Conservation (phyloP, 2,888 invertebrate species). For the Phengaris arion region DNA sequence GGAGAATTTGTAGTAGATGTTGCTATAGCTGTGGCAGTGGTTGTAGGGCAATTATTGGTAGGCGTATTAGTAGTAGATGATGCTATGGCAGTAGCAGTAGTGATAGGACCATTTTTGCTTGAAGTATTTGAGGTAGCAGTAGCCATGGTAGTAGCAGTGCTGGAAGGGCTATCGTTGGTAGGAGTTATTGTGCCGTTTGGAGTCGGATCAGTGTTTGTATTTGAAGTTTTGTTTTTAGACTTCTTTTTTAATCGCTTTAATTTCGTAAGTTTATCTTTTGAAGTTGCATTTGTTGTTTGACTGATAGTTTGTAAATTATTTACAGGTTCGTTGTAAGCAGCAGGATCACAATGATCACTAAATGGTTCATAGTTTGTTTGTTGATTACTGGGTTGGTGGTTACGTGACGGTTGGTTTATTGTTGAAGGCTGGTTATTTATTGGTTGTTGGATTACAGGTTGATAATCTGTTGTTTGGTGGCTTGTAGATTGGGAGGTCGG, state of each 20-base stretch:
- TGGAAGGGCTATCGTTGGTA: neutral
- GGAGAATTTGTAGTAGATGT: neutral
- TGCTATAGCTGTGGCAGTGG: neutral
- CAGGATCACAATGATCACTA: neutral
- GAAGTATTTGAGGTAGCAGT: neutral
- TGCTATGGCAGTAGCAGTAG: neutral
- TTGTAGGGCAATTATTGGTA: neutral
- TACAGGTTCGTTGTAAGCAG: neutral
- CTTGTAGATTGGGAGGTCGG: neutral
- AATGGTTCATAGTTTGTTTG: neutral
- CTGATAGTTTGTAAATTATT: neutral
- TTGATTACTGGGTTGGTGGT: neutral
- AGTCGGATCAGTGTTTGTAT: neutral
- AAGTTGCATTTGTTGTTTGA: neutral
- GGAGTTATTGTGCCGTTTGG: neutral
- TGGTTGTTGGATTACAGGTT: neutral
- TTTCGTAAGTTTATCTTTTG: neutral
- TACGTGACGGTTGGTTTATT: neutral
- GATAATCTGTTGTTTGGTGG: neutral
- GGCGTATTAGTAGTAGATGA: neutral
- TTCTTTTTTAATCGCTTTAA: slow-evolving; percentile 12
- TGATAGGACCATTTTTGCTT: neutral
- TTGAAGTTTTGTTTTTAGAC: neutral
- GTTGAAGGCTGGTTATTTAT: neutral
- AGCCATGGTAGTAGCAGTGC: neutral